Evolutionary conservation across 2,113 vertebrate species (phyloP).

Genomic region (Dolichallabes microphthalmus): DNA sequence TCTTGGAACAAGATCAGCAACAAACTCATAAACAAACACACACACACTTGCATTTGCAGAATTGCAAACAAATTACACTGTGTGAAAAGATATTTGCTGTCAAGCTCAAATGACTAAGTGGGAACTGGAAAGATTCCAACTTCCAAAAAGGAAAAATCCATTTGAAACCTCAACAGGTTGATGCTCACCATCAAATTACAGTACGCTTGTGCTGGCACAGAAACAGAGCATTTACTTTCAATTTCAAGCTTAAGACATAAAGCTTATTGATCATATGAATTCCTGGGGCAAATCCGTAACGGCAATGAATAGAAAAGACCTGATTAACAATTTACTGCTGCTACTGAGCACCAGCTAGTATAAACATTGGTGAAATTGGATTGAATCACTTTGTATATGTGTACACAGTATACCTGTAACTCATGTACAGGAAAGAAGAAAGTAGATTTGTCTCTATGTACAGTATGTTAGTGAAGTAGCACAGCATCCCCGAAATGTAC

Average conservation of each 20-base stretch:
- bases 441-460: background rate
- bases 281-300: background rate
- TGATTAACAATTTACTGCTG: background rate
- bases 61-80: background rate
- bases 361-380: background rate
- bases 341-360: background rate
- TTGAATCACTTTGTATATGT: background rate
- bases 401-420: background rate
- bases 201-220: background rate
- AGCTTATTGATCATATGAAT: background rate
- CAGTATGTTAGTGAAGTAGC: background rate
- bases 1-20: background rate
- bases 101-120: background rate
- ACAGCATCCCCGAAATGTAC: conserved; percentile 1
- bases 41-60: background rate
- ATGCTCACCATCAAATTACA: background rate
- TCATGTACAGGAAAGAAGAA: background rate
- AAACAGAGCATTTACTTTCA: background rate
- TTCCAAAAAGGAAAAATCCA: background rate
- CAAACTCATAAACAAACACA: no score
- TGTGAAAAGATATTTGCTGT: background rate
- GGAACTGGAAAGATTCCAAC: background rate
- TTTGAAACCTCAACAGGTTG: background rate
- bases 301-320: background rate
- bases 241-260: background rate